Evolutionary conservation across 1,140 invertebrate species (phyloP), one percentile per base, ranked within the genome.

Genomic region (Anastrepha obliqua): DNA sequence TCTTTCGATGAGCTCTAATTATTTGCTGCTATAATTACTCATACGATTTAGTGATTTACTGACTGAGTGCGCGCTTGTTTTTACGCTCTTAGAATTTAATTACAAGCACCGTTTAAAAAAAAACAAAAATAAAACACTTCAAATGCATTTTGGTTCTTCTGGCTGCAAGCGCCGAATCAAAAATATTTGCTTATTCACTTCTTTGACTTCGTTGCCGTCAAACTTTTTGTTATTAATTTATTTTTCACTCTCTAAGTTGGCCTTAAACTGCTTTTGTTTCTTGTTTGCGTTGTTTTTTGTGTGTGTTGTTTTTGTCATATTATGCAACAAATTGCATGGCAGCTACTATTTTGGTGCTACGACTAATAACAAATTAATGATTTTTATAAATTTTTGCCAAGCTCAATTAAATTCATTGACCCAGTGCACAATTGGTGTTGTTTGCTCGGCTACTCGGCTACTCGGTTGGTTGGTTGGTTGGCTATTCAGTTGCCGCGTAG

Each of bases 371-470:
- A n/a, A 55, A 81, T 81, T 81, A 55, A 51, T 81, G 74, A n/a
- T n/a, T 81, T 29, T 81, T 20, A 81, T 81, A 55, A 81, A 81
- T 55, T 81, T 81, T 55, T 51, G 20, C 51, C 51, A 81, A 81
- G 74, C 74, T 81, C 74, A 81, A 81, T 81, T 81, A 81, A 81
- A 81, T 81, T 20, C 20, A 29, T 81, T 81, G 74, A 81, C 74
- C 74, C 11, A 81, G 74, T 55, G 74, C 44, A 13, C n/a, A 81
- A 55, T 55, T 81, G 44, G n/a, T 81, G 8, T 44, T 86, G n/a
- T 81, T 51, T 9, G 9, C 44, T 51, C 42, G n/a, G 47, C 47
- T 55, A 2, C 17, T 81, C n/a, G n/a, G n/a, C n/a, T n/a, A 29
- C 29, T 29, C 20, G 70, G 17, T 39, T 59, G 29, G 39, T 17